Evolutionary conservation across 2,797 vertebrate species (phyloP), one percentile per base, ranked within the genome.

Genomic region (Austrolebias charrua): DNA sequence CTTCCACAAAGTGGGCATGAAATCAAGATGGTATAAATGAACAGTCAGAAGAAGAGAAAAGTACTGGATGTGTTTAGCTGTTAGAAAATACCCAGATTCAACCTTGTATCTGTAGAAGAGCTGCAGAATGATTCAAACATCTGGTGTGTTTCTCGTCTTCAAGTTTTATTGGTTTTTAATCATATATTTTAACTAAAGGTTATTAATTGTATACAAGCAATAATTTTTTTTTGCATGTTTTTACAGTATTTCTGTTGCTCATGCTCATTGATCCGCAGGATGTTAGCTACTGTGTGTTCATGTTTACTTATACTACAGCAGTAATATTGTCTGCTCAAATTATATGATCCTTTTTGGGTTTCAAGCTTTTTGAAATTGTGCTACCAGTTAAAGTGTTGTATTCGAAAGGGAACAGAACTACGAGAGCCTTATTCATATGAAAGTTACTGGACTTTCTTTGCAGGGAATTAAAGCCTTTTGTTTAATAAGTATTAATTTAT

Each of bases 1-100:
- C 70, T 75, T 65, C 62, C 70, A 40, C 60, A 63, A 40, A 75
- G 60, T 11, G 51, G 78, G 33, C 24, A 18, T 31, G 48, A 47
- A 20, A 49, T 70, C 42, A 62, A 60, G 65, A 65, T 19, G 6
- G 38, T 45, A 44, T 47, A 14, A 62, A 10, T 50, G 35, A 57
- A 69, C 35, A 42, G 29, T 33, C 28, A 47, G 19, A 64, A 44
- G 18, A 40, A 61, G 33, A 19, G n/a, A 47, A 47, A 31, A 20
- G 2, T 35, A 60, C 9, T 43, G 35, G 33, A 28, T 55, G 45
- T 49, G 9, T 5, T 20, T 29, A 49, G 33, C 54, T 47, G 18
- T 38, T 38, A 61, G 14, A 11, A 29, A 11, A 15, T 38, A 19
- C 45, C 18, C 6, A 44, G 18, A 58, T 28, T 64, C n/a, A 42